Base-by-base conservation (phyloP, 1,140 invertebrate genomes). In the Andrena cerasifolii region DNA sequence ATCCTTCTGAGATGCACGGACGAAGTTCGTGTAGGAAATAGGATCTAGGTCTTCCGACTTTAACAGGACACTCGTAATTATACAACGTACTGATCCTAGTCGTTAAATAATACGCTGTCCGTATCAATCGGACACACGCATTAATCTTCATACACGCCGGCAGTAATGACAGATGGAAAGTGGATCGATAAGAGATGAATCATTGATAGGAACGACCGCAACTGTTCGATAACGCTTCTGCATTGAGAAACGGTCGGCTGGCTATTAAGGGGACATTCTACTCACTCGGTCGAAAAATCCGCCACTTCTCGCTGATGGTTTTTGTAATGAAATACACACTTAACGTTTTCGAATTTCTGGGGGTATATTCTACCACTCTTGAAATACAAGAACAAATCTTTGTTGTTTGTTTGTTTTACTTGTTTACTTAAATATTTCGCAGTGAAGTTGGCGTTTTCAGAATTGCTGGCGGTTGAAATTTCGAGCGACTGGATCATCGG, bases 171-270 rank as follows among this genome's bases (percentile, higher is more conserved):
- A 43, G 33, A 21, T 36, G 33, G 21, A 56, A 70, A 56, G 66
- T 18, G 33, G 66, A 70, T 70, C 66, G 66, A 56, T 56, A 43
- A 28, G 24, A 68, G 51, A 56, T 58, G 51, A 70, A 33, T 31
- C 18, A 21, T 58, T 40, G 28, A 33, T n/a, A 31, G 24, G 18
- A 21, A 8, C 26, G 36, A 4, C 24, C 21, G 58, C 8, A n/a
- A 28, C 24, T 3, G 16, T n/a, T n/a, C 28, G 56, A 59, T 36
- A 33, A 36, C 31, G 31, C 31, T 10, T 7, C 21, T 8, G 18
- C 33, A 10, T 4, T 33, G n/a, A 61, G 12, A 18, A 36, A 59
- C n/a, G 33, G 14, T 21, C 58, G 6, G 49, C 14, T 51, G 18
- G 6, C 7, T 51, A 51, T 8, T 1, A 24, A 24, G 24, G 4